Conservation (phyloP, 2,888 invertebrate genomes). For the Netelia virgata region DNA sequence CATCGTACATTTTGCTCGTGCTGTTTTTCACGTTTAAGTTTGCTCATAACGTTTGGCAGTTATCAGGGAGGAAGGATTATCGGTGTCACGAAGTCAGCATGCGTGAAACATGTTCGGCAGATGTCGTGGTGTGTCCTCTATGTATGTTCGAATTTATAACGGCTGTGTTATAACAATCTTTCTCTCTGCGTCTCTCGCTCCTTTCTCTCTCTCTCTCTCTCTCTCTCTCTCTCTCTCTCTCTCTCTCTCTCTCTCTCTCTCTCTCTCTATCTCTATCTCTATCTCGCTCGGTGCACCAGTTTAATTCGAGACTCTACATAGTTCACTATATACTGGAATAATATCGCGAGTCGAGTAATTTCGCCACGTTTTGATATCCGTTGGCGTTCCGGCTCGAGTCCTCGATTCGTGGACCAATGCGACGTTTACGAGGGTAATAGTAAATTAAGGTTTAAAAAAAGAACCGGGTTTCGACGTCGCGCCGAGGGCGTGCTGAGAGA, state of each 20-base stretch:
- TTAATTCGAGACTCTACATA: conserved; percentile 6
- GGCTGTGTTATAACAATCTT: conserved; percentile 12
- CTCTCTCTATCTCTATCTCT: background rate
- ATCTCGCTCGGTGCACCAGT: background rate
- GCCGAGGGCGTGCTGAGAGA: background rate
- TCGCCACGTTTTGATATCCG: background rate
- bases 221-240: background rate
- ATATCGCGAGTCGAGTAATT: background rate
- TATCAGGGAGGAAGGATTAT: conserved; percentile 53
- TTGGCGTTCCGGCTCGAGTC: too few relatives aligned
- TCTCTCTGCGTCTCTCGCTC: background rate
- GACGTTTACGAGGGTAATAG: conserved; percentile 50
- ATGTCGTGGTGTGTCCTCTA: conserved; percentile 14
- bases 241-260: background rate
- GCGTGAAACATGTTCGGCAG: conserved; percentile 9
- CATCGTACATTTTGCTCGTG: background rate
- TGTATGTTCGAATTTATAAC: conserved; percentile 23
- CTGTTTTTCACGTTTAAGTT: conserved; percentile 4
- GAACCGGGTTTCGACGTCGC: conserved; percentile 43
- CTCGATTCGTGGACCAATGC: conserved; percentile 4
- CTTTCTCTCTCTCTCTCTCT: background rate
- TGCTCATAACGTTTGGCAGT: conserved; percentile 45
- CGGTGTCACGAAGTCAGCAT: conserved; percentile 54
- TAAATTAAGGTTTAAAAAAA: conserved; percentile 61
- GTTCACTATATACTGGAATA: background rate